phyloP scores from a whole-genome alignment of 1,140 invertebrate species.

The Brachionus asplanchnoidis region DNA sequence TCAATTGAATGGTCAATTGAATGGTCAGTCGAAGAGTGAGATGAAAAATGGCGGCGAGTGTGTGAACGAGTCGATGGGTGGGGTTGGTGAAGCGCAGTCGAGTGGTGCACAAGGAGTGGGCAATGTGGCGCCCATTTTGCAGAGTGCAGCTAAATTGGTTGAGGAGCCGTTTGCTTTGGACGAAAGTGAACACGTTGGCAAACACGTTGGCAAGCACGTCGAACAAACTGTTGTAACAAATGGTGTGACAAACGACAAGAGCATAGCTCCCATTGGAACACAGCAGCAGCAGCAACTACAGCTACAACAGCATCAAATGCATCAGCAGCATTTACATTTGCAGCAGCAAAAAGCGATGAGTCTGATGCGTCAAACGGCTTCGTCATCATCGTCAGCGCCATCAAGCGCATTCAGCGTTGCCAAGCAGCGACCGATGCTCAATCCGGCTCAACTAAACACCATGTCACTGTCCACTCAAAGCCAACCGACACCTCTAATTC shows the following conservation, averaged over 20 bases:
- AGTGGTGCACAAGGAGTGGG: neutral
- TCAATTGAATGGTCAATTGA: neutral
- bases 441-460: neutral
- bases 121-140: neutral
- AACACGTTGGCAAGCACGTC: no score
- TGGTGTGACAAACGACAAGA: neutral
- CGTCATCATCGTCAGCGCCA: no score
- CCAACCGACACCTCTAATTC: neutral
- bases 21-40: no score
- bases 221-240: neutral
- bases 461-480: neutral
- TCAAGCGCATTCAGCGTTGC: neutral
- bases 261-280: neutral
- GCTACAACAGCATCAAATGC: neutral
- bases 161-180: no score
- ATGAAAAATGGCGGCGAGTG: no score
- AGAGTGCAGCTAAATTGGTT: neutral
- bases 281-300: neutral
- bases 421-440: neutral
- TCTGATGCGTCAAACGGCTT: no score
- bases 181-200: no score
- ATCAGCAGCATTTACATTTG: neutral
- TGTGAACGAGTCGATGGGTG: no score
- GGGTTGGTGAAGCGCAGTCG: no score
- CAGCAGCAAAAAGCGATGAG: neutral